Conservation (phyloP, 2,113 vertebrate genomes). For the Sardina pilchardus region DNA sequence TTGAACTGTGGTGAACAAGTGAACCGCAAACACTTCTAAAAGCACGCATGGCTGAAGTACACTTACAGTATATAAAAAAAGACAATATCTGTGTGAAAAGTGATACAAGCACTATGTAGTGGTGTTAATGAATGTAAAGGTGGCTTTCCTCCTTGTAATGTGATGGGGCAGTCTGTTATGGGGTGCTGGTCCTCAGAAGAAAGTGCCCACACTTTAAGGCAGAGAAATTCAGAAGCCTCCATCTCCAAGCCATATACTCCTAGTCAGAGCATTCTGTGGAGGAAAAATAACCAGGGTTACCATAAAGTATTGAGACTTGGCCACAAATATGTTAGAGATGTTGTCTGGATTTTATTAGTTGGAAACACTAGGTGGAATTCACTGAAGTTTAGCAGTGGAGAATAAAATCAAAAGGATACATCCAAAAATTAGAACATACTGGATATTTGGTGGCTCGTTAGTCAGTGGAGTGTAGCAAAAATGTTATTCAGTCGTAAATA, state of each 20-base stretch:
- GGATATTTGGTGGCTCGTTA: neutral
- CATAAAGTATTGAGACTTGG: neutral
- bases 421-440: neutral
- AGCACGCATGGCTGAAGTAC: neutral
- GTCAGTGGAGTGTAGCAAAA: too few relatives aligned
- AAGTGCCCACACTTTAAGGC: neutral
- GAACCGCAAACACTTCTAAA: neutral
- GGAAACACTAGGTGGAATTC: neutral
- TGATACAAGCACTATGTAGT: neutral
- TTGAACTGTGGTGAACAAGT: neutral
- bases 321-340: too few relatives aligned
- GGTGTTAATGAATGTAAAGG: neutral
- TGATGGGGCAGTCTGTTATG: neutral
- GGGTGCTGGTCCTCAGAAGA: neutral
- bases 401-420: neutral
- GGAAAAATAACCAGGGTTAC: neutral
- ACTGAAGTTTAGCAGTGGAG: neutral
- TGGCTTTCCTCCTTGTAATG: neutral
- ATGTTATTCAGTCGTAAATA: too few relatives aligned
- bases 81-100: neutral
- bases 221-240: neutral
- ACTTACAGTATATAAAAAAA: neutral
- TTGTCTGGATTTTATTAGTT: neutral
- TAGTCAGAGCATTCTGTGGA: neutral
- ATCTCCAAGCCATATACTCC: neutral